These are phyloP conservation scores for Mustela nigripes DNA, from an alignment of 2,113 vertebrate genomes.

Conservation along the genomic window DNA sequence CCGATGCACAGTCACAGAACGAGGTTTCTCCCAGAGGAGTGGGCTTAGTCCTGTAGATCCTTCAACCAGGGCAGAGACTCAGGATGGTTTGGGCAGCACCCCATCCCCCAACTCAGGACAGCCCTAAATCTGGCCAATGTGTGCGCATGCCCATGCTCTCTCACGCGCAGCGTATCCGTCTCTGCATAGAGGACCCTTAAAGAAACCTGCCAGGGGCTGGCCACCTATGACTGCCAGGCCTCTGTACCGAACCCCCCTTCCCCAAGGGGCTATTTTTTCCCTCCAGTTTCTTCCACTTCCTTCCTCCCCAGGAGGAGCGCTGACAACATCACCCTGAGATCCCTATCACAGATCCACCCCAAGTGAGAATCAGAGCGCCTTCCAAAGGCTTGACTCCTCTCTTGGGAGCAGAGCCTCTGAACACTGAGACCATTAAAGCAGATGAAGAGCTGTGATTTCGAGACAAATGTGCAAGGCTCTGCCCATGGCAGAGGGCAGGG, in stretches of 20 bases:
- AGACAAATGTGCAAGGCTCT: not conserved
- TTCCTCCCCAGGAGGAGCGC: not conserved
- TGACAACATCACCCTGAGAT: not conserved
- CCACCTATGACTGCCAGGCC: not conserved
- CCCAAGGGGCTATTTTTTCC: not conserved
- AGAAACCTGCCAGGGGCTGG: not conserved
- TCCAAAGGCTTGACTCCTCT: not conserved
- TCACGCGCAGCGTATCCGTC: not conserved
- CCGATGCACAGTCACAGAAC: not conserved
- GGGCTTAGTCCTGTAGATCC: not conserved
- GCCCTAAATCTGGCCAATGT: not conserved
- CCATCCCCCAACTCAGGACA: not conserved
- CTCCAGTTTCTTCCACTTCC: not conserved
- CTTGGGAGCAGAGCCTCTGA: not conserved
- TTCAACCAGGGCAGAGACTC: not conserved
- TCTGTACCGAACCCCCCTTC: not conserved
- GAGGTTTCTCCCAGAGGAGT: not conserved
- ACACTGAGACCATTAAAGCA: not conserved
- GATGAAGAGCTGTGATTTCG: not conserved
- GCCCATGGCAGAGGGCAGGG: not conserved
- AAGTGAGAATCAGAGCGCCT: not conserved
- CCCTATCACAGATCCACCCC: not conserved
- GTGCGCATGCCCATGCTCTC: not conserved
- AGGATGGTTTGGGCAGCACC: not conserved
- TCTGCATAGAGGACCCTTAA: not conserved